Evolutionary conservation across 2,113 vertebrate genomes (phyloP), one percentile per base, ranked within the genome.

Genomic region (Alosa alosa): DNA sequence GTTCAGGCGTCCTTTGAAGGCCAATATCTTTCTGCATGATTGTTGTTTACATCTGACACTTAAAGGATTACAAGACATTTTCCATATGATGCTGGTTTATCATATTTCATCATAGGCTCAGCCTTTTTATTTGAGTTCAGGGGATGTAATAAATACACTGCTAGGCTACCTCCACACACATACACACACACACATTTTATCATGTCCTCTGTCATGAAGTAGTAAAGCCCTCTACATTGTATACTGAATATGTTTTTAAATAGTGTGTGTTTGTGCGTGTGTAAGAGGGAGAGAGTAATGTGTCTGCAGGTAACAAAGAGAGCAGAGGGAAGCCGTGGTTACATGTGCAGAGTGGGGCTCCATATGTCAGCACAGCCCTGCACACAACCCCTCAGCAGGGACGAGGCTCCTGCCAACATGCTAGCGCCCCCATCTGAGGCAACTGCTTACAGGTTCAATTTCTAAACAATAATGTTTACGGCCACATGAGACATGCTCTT

Each of bases 241-340:
- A 52, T 13, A 4, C 10, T 17, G 15, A 52, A 52, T 52, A 17
- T 52, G 50, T 17, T 52, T 52, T 52, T 52, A 1, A 52, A 17
- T 17, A 17, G 18, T 22, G 1, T 83, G 22, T 87, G 84, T 78
- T 90, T 88, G 10, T 52, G 50, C 5, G 20, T 8, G 60, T n/a
- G 60, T n/a, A 20, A 25, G 60, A 25, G 60, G 22, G 6, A 64
- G 50, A 52, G 50, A 52, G 11, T 57, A 57, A 22, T 20, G 55
- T 57, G 55, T 3, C 17, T 17, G 8, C n/a, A 68, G n/a, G 22
- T 2, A 11, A 9, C n/a, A 25, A 39, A 39, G 25, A 75, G 68
- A 36, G 31, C 25, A 75, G n/a, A 31, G 1, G n/a, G 68, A 36
- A 36, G 68, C 8, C 31, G 68, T 39, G 68, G 25, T 75, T 75